Base-by-base conservation (phyloP, 1,140 invertebrate genomes). In the Drosophila truncata region DNA sequence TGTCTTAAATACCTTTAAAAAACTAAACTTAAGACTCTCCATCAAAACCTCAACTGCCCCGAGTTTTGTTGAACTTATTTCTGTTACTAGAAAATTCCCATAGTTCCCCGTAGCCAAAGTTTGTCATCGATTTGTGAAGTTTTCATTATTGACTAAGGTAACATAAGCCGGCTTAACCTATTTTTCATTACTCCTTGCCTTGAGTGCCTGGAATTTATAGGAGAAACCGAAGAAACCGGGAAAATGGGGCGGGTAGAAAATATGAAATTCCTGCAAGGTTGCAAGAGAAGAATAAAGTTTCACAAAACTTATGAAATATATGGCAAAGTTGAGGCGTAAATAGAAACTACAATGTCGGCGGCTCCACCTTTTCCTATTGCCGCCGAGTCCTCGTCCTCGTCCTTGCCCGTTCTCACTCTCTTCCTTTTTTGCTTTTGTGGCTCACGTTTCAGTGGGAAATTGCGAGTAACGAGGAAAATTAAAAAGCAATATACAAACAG, bases 401-500 rank as follows among this genome's bases (percentile, higher is more conserved):
- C 18, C 27, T 52, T 18, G 29, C 20, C 35, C 33, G 11, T 27
- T 4, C 14, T 18, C 14, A 4, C 27, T 14, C 13, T 44, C 31
- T 39, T 44, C 25, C 55, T 50, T 11, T 47, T 54, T 16, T 47
- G 39, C 75, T 80, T 58, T 57, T 58, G 63, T 58, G 55, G 41
- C 70, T 65, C 82, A 87, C 79, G 79, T 87, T 64, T 61, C 59
- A 77, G 50, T 52, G 60, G 65, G 82, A 66, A 86, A 85, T 82
- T 67, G 60, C 80, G 67, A 88, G 80, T 87, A 87, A 87, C 80
- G 85, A 87, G 85, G 65, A 63, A 81, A 88, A 88, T 88, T 85
- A 88, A 88, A 88, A 88, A 90, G 84, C 84, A 88, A 88, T 88
- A 90, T 80, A 84, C 81, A 84, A 87, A 90, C 81, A 90, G 76